Percentiles rank a stretch among this genome's conserved stretches.
phyloP scores from a whole-genome alignment of 2,888 invertebrate genomes.

The Drosophila borealis region DNA sequence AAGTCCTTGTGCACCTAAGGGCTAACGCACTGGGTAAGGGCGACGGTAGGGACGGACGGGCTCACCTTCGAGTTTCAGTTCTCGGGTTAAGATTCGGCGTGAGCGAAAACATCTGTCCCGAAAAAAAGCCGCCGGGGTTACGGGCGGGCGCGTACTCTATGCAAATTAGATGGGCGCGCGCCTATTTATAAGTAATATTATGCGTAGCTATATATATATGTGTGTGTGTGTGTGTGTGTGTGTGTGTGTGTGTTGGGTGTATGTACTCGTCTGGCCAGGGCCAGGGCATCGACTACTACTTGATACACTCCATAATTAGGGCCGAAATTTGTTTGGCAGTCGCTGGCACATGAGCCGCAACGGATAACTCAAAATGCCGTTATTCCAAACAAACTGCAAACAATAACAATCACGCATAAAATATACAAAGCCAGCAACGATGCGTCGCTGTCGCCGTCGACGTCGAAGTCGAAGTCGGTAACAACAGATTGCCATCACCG shows the following conservation, averaged over 20 bases:
- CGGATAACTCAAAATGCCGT: conserved; percentile 63
- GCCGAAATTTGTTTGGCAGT: conserved; percentile 58
- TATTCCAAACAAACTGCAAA: conserved; percentile 69
- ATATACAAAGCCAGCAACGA: conserved; percentile 36
- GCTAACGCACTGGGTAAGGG: conserved; percentile 1
- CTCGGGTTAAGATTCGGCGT: conserved; percentile 38
- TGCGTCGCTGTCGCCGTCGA: conserved; percentile 1
- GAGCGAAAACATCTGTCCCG: conserved; percentile 74
- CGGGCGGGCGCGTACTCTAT: conserved; percentile 51
- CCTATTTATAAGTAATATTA: conserved; percentile 76
- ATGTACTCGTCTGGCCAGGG: conserved; percentile 37
- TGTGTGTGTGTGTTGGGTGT: conserved; percentile 9
- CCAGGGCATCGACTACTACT: conserved; percentile 17
- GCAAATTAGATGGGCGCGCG: conserved; percentile 78
- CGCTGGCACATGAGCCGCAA: conserved; percentile 74
- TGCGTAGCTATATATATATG: conserved; percentile 51
- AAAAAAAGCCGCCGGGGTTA: conserved; percentile 40
- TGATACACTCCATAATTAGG: conserved; percentile 65
- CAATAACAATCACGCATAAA: conserved; percentile 79
- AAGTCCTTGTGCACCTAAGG: conserved; percentile 40
- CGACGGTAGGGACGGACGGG: conserved; percentile 4
- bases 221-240: conserved; percentile 4
- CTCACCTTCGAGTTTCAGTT: conserved; percentile 22
- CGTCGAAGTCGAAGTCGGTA: not conserved
- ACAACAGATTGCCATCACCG: conserved; percentile 65